Conservation (phyloP, 2,113 vertebrate genomes). For the Falcunculus frontatus region DNA sequence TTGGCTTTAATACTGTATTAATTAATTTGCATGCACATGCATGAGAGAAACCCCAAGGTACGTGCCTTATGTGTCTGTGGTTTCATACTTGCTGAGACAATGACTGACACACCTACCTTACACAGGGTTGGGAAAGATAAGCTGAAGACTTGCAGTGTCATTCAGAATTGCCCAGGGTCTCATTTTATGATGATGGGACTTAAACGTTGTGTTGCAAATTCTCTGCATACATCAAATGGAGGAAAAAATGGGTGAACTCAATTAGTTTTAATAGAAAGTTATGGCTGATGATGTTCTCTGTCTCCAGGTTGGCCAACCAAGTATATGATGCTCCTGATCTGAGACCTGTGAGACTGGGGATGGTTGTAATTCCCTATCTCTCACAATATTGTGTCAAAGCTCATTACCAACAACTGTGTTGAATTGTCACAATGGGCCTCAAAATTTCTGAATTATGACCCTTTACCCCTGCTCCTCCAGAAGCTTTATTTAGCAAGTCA, state of each 20-base stretch:
- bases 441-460: background rate
- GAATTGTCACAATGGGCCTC: background rate
- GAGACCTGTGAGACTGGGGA: background rate
- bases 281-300: background rate
- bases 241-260: background rate
- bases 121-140: background rate
- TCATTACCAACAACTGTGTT: background rate
- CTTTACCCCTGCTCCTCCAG: background rate
- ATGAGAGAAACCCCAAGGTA: background rate
- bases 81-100: background rate
- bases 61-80: rapidly evolving
- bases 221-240: background rate
- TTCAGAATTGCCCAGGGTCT: background rate
- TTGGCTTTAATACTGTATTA: background rate
- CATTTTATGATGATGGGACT: background rate
- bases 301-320: background rate
- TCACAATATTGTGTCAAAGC: background rate
- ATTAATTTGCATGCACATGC: background rate
- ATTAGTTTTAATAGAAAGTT: background rate
- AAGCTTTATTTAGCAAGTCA: background rate
- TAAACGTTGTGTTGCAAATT: background rate
- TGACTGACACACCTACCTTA: background rate
- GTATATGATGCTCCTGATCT: background rate
- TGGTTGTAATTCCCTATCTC: background rate
- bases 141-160: background rate